Evolutionary conservation across 2,797 vertebrate species (phyloP), one percentile per base, ranked within the genome.

Genomic region (Euphonia xanthogaster): DNA sequence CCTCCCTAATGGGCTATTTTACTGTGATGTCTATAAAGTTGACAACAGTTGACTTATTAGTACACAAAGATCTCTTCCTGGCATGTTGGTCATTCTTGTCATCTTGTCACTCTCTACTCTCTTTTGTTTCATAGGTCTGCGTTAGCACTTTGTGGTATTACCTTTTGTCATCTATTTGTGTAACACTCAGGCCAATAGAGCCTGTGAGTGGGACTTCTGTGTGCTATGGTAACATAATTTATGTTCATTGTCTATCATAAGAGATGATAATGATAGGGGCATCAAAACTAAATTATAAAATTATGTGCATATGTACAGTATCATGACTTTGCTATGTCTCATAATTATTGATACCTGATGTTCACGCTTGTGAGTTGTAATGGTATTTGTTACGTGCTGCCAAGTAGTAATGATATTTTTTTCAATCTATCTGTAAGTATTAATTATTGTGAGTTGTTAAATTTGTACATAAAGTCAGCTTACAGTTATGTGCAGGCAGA

Each of bases 401-500:
- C 90, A 95, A 90, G 86, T 80, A 94, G 15, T 73, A 87, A 35
- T 40, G 21, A 10, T 78, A 2, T 18, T 91, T 92, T 87, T 86
- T 87, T 42, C 45, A 60, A 9, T 86, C 62, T 88, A 81, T 37
- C 65, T 72, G 35, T 80, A 94, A 88, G 78, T 73, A 82, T 75
- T 85, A 94, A 94, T 95, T 86, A 90, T 80, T 40, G 16, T 28
- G 79, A 91, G 54, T 35, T 88, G 75, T 74, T 90, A 86, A 83
- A 93, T 89, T 93, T 88, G 47, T 88, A 83, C 57, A 47, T 90
- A 57, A 50, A 93, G 40, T 80, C 91, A 90, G 23, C 14, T 80
- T 86, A 71, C 68, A 90, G 87, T 93, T 88, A 94, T 90, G 31
- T 92, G 63, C 67, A 73, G 94, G 67, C 94, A 96, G 96, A 94